Conservation (phyloP, 2,113 vertebrate genomes). For the Zootoca vivipara region DNA sequence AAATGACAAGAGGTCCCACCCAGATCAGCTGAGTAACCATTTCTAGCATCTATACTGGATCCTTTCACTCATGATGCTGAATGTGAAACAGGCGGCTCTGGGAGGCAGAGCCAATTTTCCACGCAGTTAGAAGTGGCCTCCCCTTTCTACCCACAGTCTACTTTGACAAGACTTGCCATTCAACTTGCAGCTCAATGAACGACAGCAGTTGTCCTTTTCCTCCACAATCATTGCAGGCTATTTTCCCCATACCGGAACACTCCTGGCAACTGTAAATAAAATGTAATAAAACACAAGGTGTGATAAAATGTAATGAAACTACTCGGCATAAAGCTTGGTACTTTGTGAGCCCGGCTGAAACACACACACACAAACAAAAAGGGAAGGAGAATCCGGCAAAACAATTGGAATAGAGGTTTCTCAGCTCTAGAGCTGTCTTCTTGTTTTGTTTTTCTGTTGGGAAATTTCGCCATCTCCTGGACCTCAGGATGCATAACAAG, state of each 20-base stretch:
- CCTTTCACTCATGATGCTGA: background rate
- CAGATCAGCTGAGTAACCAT: background rate
- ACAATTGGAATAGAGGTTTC: background rate
- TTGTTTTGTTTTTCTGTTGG: background rate
- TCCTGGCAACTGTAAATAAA: constrained; percentile 61
- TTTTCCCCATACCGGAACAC: constrained; percentile 65
- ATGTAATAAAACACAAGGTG: background rate
- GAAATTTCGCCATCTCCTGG: constrained; percentile 7
- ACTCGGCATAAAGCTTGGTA: background rate
- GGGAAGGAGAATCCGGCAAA: background rate
- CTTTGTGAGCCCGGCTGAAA: background rate
- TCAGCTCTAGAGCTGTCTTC: background rate
- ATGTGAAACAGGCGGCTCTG: background rate
- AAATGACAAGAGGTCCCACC: background rate
- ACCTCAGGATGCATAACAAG: background rate
- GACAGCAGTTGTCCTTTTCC: constrained; percentile 74
- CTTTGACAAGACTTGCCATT: constrained; percentile 64
- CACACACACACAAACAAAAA: background rate
- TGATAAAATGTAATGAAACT: background rate
- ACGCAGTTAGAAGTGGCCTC: background rate
- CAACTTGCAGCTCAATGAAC: constrained; percentile 72
- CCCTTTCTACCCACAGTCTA: background rate
- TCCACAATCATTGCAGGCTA: constrained; percentile 50
- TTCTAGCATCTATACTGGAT: background rate
- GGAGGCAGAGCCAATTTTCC: background rate